Percentiles rank a stretch among this genome's conserved stretches.
Conservation (phyloP, 2,888 invertebrate genomes). For the Ellobium chinense region DNA sequence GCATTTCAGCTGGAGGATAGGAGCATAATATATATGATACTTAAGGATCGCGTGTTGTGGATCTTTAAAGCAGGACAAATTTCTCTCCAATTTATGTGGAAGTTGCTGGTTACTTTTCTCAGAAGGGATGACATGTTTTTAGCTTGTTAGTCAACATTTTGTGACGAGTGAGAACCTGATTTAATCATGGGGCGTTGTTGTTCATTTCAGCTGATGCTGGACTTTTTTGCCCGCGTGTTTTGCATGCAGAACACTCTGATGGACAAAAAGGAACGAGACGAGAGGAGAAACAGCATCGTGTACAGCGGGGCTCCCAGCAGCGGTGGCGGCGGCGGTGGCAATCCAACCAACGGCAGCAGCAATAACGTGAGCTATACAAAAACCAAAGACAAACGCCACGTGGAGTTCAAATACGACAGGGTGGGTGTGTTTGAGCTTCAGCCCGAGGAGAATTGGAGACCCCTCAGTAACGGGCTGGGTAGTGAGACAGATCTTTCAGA, state of each 20-base stretch:
- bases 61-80: not conserved
- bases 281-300: conserved; percentile 38
- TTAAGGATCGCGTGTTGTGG: too few species aligned
- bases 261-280: conserved; percentile 49
- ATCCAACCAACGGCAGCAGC: conserved; percentile 24
- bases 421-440: conserved; percentile 65
- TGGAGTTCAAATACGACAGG: conserved; percentile 62
- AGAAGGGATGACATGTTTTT: not conserved
- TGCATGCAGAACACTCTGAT: conserved; percentile 67
- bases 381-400: conserved; percentile 51
- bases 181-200: not conserved
- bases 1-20: too few species aligned
- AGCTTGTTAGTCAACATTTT: not conserved
- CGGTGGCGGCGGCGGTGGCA: not conserved
- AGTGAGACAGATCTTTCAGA: conserved; percentile 43
- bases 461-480: conserved; percentile 9
- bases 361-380: conserved; percentile 20
- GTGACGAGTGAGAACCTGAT: not conserved
- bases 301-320: not conserved
- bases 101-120: not conserved
- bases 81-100: too few species aligned
- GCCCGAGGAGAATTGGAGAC: conserved; percentile 41
- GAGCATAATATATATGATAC: too few species aligned
- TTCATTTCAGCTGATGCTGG: conserved; percentile 70
- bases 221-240: conserved; percentile 71